phyloP scores from a whole-genome alignment of 2,888 invertebrate genomes.

The Ptychoptera contaminata region DNA sequence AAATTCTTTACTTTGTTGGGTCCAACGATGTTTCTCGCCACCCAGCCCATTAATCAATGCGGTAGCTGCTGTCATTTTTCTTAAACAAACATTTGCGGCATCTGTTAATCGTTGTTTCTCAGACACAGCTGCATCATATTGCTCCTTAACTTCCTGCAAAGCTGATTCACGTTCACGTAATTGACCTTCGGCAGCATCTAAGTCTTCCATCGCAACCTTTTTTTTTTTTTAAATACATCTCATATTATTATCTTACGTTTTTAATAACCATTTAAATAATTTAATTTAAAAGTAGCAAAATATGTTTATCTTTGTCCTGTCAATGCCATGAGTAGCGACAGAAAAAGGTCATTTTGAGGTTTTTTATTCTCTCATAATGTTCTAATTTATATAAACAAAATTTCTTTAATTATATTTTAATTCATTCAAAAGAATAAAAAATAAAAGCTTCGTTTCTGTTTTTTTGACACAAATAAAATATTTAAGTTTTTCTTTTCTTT shows the following conservation, averaged over 20 bases:
- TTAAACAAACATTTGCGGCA: slow-evolving; percentile 75
- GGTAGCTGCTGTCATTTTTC: slow-evolving; percentile 94
- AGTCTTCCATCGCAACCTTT: slow-evolving; percentile 81
- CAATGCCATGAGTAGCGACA: background rate
- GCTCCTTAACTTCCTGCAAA: slow-evolving; percentile 73
- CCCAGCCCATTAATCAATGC: slow-evolving; percentile 88
- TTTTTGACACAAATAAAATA: too few relatives aligned
- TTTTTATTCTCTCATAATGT: too few relatives aligned
- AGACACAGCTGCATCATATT: slow-evolving; percentile 83
- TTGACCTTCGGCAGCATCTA: slow-evolving; percentile 74
- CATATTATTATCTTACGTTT: background rate
- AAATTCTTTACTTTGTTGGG: slow-evolving; percentile 85
- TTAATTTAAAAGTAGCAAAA: too few relatives aligned
- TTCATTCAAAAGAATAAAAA: too few relatives aligned
- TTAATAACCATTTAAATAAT: too few relatives aligned
- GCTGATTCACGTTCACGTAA: slow-evolving; percentile 83
- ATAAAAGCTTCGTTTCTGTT: too few relatives aligned
- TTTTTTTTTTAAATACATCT: too few relatives aligned
- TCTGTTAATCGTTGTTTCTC: slow-evolving; percentile 85
- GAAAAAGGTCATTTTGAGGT: too few relatives aligned
- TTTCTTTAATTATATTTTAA: too few relatives aligned
- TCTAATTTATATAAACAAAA: too few relatives aligned
- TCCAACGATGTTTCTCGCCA: slow-evolving; percentile 88
- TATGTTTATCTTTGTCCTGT: background rate
- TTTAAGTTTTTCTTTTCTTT: too few relatives aligned